Conservation (phyloP, 2,888 invertebrate genomes). For the Tenthredo mesomela region DNA sequence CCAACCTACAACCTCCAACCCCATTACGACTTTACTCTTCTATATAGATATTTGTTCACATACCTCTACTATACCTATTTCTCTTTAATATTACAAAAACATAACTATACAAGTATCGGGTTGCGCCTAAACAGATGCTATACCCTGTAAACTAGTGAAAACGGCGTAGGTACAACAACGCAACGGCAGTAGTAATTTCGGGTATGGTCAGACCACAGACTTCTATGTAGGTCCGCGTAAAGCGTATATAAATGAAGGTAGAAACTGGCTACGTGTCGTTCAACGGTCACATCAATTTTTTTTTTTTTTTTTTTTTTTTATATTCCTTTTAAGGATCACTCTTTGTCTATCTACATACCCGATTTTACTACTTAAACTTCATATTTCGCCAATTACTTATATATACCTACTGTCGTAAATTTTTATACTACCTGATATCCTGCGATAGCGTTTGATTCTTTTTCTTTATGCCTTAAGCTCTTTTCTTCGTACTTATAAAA, state of each 20-base stretch:
- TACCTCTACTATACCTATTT: background rate
- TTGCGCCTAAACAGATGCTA: background rate
- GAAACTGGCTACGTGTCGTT: background rate
- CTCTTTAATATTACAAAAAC: background rate
- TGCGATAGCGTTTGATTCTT: background rate
- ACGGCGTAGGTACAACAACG: constrained; percentile 30
- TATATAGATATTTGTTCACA: constrained; percentile 7
- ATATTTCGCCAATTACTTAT: background rate
- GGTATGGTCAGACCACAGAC: constrained; percentile 38
- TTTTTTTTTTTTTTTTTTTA: too few relatives aligned
- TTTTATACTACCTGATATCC: background rate
- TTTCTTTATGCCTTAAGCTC: background rate
- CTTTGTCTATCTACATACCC: background rate
- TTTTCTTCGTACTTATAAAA: background rate
- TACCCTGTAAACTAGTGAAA: background rate
- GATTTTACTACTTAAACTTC: background rate
- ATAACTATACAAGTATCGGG: background rate
- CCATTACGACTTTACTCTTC: background rate
- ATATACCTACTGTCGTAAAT: background rate
- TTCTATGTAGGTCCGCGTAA: background rate
- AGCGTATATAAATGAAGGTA: background rate
- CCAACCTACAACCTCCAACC: background rate
- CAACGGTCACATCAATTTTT: constrained; percentile 6
- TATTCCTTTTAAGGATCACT: background rate
- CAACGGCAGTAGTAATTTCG: constrained; percentile 39